phyloP scores from a whole-genome alignment of 2,888 invertebrate species.

The Malthinus seriepunctatus region DNA sequence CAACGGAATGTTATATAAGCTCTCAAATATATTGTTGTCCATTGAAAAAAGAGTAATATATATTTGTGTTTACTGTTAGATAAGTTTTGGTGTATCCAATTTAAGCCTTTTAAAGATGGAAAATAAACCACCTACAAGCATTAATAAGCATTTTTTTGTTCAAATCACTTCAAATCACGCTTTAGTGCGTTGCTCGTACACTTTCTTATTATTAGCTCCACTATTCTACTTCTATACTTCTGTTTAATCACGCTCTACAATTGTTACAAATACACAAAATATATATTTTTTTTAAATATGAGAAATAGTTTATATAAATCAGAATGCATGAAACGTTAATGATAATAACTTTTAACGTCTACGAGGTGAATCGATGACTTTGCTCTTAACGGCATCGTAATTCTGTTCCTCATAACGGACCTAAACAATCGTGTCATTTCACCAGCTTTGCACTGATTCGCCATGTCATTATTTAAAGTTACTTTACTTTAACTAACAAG shows the following conservation, averaged over 20 bases:
- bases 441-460: slow-evolving; percentile 50
- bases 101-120: no score
- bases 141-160: no score
- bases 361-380: slow-evolving; percentile 51
- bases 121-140: no score
- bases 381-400: slow-evolving; percentile 51
- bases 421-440: slow-evolving; percentile 51
- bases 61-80: no score
- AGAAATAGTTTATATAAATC: slow-evolving; percentile 27
- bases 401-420: slow-evolving; percentile 49
- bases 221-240: no score
- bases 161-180: no score
- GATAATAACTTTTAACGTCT: slow-evolving; percentile 33
- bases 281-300: background rate
- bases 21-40: background rate
- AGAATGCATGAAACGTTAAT: slow-evolving; percentile 33
- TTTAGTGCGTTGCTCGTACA: no score
- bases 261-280: no score
- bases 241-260: no score
- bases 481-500: slow-evolving; percentile 22
- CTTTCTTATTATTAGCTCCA: no score
- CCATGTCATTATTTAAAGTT: slow-evolving; percentile 39
- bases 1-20: slow-evolving; percentile 1
- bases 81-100: no score
- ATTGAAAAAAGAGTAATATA: background rate